Evolutionary conservation across 2,888 invertebrate species (phyloP).

Genomic region (Limnephilus lunatus): DNA sequence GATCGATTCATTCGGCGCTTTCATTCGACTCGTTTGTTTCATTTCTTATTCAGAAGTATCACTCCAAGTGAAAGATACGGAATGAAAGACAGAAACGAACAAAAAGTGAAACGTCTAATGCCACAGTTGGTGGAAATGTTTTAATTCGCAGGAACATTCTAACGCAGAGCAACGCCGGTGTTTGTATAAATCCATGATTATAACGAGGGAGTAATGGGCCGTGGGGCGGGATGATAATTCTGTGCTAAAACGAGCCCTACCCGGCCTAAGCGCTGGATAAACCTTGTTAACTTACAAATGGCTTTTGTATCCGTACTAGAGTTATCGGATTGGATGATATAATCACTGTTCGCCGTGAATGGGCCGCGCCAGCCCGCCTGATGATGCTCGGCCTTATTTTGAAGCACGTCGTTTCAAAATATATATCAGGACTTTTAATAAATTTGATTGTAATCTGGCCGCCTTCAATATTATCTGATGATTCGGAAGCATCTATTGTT

Average conservation of each 20-base stretch:
- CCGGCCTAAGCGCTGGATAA: slow-evolving; percentile 45
- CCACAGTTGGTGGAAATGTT: neutral
- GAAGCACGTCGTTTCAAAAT: slow-evolving; percentile 31
- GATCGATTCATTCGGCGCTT: too few species aligned
- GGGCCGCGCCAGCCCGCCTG: neutral
- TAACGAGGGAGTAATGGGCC: slow-evolving; percentile 8
- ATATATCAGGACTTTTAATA: neutral
- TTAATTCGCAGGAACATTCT: neutral
- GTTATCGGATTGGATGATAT: slow-evolving; percentile 57
- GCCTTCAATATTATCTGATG: neutral
- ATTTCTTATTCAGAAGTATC: too few species aligned
- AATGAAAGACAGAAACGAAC: too few species aligned
- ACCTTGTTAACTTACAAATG: slow-evolving; percentile 57
- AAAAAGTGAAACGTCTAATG: too few species aligned
- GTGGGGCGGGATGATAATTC: slow-evolving; percentile 50
- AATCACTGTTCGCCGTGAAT: slow-evolving; percentile 37
- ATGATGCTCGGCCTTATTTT: neutral
- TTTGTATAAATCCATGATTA: slow-evolving; percentile 1
- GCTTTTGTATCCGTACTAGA: slow-evolving; percentile 51
- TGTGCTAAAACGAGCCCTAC: slow-evolving; percentile 45
- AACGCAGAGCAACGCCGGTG: neutral
- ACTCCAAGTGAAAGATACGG: too few species aligned
- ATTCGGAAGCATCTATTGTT: neutral
- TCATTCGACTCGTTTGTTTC: too few species aligned
- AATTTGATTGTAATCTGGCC: slow-evolving; percentile 10